Evolutionary conservation across 2,888 invertebrate genomes (phyloP).

Genomic region (Epistrophe grossulariae): DNA sequence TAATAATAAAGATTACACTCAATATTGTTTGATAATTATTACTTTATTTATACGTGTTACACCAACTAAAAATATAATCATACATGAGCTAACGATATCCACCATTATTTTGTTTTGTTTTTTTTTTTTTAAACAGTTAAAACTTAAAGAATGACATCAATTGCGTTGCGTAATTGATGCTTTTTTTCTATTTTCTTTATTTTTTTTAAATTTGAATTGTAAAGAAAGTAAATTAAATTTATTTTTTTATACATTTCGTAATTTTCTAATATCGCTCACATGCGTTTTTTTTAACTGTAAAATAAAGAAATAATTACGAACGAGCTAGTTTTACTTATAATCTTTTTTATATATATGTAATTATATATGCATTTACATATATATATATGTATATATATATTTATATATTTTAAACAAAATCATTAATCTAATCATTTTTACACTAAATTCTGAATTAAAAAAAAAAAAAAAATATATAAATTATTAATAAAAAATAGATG

Average conservation of each 20-base stretch:
- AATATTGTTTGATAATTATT: conserved; percentile 58
- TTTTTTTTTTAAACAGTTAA: conserved; percentile 39
- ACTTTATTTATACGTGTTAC: conserved; percentile 70
- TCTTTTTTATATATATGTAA: conserved; percentile 31
- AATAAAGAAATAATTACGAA: conserved; percentile 29
- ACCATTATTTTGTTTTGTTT: conserved; percentile 31
- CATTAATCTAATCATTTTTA: conserved; percentile 51
- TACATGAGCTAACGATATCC: conserved; percentile 68
- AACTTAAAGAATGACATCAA: conserved; percentile 65
- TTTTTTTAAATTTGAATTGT: conserved; percentile 2
- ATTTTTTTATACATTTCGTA: conserved; percentile 47
- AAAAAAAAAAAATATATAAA: conserved; percentile 42
- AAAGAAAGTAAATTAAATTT: conserved; percentile 27
- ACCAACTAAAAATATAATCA: conserved; percentile 69
- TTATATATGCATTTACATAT: conserved; percentile 30
- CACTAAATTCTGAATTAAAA: conserved; percentile 18
- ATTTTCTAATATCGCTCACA: conserved; percentile 47
- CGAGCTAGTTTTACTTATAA: conserved; percentile 20
- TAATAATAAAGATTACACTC: not conserved
- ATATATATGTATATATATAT: conserved; percentile 28
- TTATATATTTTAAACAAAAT: conserved; percentile 47
- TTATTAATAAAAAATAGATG: conserved; percentile 34
- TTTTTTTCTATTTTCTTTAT: conserved; percentile 30
- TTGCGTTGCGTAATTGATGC: conserved; percentile 64
- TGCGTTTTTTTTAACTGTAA: conserved; percentile 7